Evolutionary conservation across 2,797 vertebrate genomes (phyloP).

Genomic region (Psittacula derbiana): DNA sequence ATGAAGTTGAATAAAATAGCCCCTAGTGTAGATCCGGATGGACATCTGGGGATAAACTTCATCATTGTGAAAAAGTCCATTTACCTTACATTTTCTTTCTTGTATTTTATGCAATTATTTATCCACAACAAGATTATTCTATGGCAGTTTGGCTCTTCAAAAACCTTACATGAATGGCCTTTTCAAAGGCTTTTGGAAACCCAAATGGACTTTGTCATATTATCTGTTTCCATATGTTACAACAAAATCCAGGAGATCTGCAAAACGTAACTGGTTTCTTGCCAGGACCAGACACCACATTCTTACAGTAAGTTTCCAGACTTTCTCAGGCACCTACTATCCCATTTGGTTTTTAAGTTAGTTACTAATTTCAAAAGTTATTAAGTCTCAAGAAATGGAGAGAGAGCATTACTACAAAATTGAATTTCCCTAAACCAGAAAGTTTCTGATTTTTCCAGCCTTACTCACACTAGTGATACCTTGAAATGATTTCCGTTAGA

Average conservation of each 20-base stretch:
- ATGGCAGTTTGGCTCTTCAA: background rate
- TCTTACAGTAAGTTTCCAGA: background rate
- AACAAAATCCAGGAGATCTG: background rate
- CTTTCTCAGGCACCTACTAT: background rate
- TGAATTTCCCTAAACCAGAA: background rate
- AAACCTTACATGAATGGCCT: background rate
- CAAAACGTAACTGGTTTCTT: background rate
- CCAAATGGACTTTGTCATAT: background rate
- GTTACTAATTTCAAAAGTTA: background rate
- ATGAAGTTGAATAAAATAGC: background rate
- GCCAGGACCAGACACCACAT: background rate
- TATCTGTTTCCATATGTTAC: background rate
- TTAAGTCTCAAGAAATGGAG: background rate
- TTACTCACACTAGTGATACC: background rate
- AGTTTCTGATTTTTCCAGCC: background rate
- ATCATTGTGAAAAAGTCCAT: background rate
- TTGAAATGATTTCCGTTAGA: background rate
- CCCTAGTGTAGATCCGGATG: background rate
- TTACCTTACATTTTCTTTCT: background rate
- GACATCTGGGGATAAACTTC: background rate
- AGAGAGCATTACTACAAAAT: background rate
- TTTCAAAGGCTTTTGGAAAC: background rate
- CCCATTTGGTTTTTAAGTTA: conserved; percentile 5
- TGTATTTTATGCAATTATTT: background rate
- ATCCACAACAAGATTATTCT: background rate